Conservation (phyloP, 2,888 invertebrate genomes). For the Cosmia trapezina region DNA sequence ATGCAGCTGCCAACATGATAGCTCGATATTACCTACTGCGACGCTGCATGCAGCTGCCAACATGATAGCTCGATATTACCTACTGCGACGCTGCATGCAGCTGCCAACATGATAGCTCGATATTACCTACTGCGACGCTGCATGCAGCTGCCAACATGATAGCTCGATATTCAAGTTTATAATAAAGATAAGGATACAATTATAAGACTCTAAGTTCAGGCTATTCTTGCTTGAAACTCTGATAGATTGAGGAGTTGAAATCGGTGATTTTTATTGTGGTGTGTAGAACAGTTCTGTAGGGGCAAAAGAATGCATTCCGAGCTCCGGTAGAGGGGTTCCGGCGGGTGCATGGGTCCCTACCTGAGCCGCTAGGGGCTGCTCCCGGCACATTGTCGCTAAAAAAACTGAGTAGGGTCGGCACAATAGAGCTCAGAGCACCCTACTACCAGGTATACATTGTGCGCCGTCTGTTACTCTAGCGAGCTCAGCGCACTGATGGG, state of each 20-base stretch:
- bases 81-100: slow-evolving; percentile 73
- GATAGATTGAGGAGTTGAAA: slow-evolving; percentile 39
- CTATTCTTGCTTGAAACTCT: slow-evolving; percentile 25
- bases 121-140: slow-evolving; percentile 53
- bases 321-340: slow-evolving; percentile 69
- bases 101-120: slow-evolving; percentile 76
- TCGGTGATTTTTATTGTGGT: slow-evolving; percentile 57
- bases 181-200: slow-evolving; percentile 65
- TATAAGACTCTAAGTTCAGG: slow-evolving; percentile 26
- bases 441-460: slow-evolving; percentile 73
- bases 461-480: slow-evolving; percentile 67
- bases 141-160: slow-evolving; percentile 79
- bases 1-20: slow-evolving; percentile 79
- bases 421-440: slow-evolving; percentile 78
- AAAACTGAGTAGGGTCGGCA: slow-evolving; percentile 88
- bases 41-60: slow-evolving; percentile 79
- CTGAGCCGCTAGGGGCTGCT: slow-evolving; percentile 83
- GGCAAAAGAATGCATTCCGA: slow-evolving; percentile 72
- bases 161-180: slow-evolving; percentile 76
- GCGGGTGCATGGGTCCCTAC: slow-evolving; percentile 81
- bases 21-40: slow-evolving; percentile 30
- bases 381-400: slow-evolving; percentile 84
- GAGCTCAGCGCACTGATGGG: slow-evolving; percentile 36
- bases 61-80: slow-evolving; percentile 68
- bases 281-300: slow-evolving; percentile 55